Conservation (phyloP, 2,113 vertebrate genomes). For the Speoplatyrhinus poulsoni region DNA sequence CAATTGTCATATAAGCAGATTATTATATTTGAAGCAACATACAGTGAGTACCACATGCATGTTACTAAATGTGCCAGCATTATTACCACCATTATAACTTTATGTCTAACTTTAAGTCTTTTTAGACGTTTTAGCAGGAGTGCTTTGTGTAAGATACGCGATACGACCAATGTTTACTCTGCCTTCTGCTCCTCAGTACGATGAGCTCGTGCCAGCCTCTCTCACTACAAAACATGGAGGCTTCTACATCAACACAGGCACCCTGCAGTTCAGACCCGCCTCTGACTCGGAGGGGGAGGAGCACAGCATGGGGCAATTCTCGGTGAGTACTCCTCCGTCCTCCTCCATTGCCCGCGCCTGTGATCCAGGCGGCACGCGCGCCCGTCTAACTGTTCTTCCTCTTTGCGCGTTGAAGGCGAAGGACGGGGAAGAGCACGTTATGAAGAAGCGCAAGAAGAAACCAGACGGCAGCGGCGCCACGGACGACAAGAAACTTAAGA, state of each 20-base stretch:
- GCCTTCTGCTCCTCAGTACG: constrained; percentile 71
- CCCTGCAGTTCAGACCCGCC: constrained; percentile 92
- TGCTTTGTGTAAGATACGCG: neutral
- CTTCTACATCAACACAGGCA: constrained; percentile 99
- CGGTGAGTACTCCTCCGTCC: constrained; percentile 73
- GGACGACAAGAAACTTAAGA: constrained; percentile 93
- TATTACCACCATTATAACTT: neutral
- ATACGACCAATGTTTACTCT: neutral
- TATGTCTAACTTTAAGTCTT: neutral
- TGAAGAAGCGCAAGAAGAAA: constrained; percentile 93
- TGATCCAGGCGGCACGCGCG: too few species aligned
- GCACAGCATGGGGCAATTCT: constrained; percentile 81
- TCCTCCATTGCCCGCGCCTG: too few species aligned
- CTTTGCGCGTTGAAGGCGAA: constrained; percentile 79
- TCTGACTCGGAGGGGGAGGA: constrained; percentile 95
- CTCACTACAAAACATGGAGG: constrained; percentile 96
- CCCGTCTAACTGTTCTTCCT: neutral
- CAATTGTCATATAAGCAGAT: neutral
- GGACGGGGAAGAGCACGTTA: constrained; percentile 86
- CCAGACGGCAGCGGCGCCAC: constrained; percentile 83
- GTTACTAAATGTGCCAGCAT: neutral
- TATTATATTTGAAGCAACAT: neutral
- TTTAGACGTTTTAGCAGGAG: neutral
- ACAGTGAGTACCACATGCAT: neutral
- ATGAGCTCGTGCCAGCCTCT: constrained; percentile 96